Base-by-base conservation (phyloP, 2,797 vertebrate species). In the Caiman crocodilus region DNA sequence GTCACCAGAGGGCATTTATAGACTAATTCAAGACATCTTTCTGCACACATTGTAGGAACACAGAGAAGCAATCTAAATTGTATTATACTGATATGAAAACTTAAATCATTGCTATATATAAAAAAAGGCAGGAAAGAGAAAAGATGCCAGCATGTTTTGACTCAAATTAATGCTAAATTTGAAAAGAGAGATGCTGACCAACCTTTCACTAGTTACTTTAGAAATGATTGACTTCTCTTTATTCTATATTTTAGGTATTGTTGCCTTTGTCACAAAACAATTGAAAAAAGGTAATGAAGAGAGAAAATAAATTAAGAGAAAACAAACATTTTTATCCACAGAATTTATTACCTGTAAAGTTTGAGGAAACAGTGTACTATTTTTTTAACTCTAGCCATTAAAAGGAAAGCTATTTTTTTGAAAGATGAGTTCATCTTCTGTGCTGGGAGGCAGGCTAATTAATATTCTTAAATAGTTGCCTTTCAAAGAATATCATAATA, bases 1-100 rank as follows among this genome's bases (percentile, higher is more conserved):
- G 98, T 97, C 98, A 98, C 97, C 97, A 98, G 98, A 97, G 98
- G 98, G 98, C 98, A 97, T 98, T 98, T 98, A 98, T 97, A 94
- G 95, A 98, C 98, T 97, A 97, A 98, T 80, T 96, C 95, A 97
- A 96, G 91, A 94, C 14, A 83, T 56, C 87, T 96, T 96, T 96
- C 96, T 96, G 18, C 89, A 87, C 89, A 95, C 76, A 84, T 76
- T 79, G 60, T 77, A 73, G 95, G 97, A 97, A 97, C 84, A 93
- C 75, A 60, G 60, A 93, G 89, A 92, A 89, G 11, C 75, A 90
- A 71, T 92, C 91, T 96, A 94, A 96, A 85, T 82, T 96, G 91
- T 5, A 71, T 60, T 91, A 57, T 83, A 88, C 57, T 90, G 82
- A 60, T 90, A 95, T 84, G 79, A 92, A 96, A 96, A 96, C 71